A percentile compares a stretch with the other conserved stretches of the same genome.
Conservation (phyloP, 2,113 vertebrate species). For the Tachuris rubrigastra region DNA sequence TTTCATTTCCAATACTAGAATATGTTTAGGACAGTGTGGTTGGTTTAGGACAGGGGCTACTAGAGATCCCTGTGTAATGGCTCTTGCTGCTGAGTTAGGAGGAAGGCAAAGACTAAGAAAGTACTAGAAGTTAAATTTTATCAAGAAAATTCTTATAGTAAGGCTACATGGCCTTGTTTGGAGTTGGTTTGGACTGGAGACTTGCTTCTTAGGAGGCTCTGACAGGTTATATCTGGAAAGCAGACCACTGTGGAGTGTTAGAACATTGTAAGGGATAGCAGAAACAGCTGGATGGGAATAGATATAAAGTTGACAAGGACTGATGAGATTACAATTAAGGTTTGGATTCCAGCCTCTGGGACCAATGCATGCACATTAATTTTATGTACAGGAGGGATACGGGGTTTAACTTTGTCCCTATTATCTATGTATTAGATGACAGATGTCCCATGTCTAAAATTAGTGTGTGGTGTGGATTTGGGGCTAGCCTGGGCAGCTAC, state of each 20-base stretch:
- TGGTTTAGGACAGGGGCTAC: background rate
- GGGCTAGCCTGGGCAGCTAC: background rate
- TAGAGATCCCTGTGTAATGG: background rate
- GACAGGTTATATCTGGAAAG: background rate
- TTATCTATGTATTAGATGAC: fast-evolving
- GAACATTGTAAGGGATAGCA: background rate
- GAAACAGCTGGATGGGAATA: background rate
- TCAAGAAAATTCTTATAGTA: background rate
- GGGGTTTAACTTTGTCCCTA: background rate
- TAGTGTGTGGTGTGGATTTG: background rate
- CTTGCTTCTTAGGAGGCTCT: background rate
- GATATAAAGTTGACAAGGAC: background rate
- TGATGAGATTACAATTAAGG: background rate
- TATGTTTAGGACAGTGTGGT: fast-evolving
- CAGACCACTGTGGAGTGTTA: background rate
- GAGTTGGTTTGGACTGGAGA: background rate
- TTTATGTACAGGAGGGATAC: background rate
- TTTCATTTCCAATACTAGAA: background rate
- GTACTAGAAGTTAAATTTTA: background rate
- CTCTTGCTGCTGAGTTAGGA: background rate
- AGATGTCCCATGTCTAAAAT: background rate
- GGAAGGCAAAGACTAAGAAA: background rate
- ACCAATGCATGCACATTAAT: background rate
- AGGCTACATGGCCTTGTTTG: background rate
- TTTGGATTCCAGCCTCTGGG: background rate